These are phyloP conservation scores for Sinocyclocheilus maitianheensis DNA, from an alignment of 2,113 vertebrate species.

Conservation along the genomic window DNA sequence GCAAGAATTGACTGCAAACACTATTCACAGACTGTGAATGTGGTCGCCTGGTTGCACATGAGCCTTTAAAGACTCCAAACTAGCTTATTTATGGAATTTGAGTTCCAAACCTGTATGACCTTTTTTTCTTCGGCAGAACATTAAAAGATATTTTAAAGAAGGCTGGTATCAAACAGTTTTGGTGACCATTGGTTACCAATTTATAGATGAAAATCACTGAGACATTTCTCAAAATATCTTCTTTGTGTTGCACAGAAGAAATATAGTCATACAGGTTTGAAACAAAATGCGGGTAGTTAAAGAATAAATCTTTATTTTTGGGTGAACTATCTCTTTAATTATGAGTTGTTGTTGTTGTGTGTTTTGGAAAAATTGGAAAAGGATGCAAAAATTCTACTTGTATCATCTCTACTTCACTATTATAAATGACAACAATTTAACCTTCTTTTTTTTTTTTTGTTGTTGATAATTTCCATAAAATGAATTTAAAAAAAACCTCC, in stretches of 20 bases:
- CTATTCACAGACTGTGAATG: conserved; percentile 8
- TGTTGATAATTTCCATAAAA: background rate
- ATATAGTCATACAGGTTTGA: too few relatives aligned
- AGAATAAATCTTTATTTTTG: too few relatives aligned
- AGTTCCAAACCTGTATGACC: background rate
- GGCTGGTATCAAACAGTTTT: background rate
- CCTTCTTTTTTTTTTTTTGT: background rate
- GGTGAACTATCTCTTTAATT: too few relatives aligned
- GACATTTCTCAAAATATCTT: too few relatives aligned
- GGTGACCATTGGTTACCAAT: background rate
- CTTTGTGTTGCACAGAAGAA: too few relatives aligned
- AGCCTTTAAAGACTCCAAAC: background rate
- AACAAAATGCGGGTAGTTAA: too few relatives aligned
- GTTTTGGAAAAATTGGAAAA: background rate
- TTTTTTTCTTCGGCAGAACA: background rate
- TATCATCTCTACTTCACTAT: background rate
- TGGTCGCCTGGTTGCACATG: background rate
- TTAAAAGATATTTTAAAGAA: background rate
- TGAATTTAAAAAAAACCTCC: background rate
- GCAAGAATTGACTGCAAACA: background rate
- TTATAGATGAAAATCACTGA: background rate
- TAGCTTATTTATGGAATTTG: background rate
- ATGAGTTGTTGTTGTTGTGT: too few relatives aligned
- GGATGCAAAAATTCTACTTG: background rate
- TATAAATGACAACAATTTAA: background rate